Evolutionary conservation across 2,113 vertebrate species (phyloP).

Genomic region (Daubentonia madagascariensis): DNA sequence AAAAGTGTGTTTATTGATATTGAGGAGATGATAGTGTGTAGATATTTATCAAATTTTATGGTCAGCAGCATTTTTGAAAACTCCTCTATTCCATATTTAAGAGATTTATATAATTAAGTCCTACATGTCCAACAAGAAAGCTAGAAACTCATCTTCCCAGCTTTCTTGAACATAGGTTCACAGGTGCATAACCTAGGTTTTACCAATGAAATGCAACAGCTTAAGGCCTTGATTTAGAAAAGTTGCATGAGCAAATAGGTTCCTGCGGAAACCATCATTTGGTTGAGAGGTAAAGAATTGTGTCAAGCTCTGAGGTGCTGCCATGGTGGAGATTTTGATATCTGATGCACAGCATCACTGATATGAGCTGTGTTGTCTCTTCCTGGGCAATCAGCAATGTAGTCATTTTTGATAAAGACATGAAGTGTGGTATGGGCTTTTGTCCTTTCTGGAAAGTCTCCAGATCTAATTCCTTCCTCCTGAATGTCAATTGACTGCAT

Average conservation of each 20-base stretch:
- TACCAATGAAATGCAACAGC: not conserved
- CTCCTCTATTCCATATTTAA: not conserved
- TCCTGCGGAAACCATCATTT: not conserved
- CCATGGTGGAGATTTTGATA: not conserved
- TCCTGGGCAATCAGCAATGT: not conserved
- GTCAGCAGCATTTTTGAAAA: not conserved
- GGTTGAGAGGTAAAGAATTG: not conserved
- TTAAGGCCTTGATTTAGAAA: not conserved
- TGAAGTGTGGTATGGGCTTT: not conserved
- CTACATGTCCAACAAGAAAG: not conserved
- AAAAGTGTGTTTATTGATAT: not conserved
- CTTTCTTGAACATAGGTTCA: not conserved
- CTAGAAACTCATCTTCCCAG: not conserved
- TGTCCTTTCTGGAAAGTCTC: not conserved
- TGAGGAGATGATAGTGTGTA: not conserved
- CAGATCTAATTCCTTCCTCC: not conserved
- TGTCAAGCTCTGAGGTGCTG: no score
- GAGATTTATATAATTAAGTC: not conserved
- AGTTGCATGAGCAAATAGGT: not conserved
- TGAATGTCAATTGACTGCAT: not conserved
- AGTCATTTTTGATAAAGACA: not conserved
- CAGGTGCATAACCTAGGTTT: not conserved
- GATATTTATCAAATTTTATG: not conserved
- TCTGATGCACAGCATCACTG: accelerated
- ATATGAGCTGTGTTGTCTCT: not conserved